phyloP scores from a whole-genome alignment of 1,140 invertebrate species.

The Aphaenogaster floridana region DNA sequence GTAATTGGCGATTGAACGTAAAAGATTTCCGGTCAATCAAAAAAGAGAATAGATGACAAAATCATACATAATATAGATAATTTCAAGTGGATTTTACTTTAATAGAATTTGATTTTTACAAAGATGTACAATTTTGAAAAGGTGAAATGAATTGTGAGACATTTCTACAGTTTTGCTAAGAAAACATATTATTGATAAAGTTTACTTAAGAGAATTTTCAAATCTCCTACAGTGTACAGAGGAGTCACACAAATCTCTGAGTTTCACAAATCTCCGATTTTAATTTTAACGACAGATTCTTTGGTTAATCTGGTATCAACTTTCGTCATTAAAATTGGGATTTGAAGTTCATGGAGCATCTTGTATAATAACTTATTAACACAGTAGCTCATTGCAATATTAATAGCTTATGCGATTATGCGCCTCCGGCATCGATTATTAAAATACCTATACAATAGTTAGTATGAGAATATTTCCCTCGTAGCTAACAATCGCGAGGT shows the following conservation, averaged over 20 bases:
- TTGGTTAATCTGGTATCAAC: neutral
- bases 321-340: neutral
- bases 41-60: neutral
- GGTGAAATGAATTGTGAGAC: neutral
- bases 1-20: neutral
- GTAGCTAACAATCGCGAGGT: neutral
- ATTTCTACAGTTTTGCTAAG: neutral
- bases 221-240: neutral
- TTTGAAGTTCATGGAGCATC: neutral
- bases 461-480: slow-evolving; percentile 26
- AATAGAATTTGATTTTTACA: slow-evolving; percentile 3
- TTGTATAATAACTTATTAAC: neutral
- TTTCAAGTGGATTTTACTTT: neutral
- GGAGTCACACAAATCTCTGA: neutral
- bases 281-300: neutral
- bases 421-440: slow-evolving; percentile 16
- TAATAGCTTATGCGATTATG: neutral
- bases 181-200: neutral
- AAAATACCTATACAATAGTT: slow-evolving; percentile 17
- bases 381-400: neutral
- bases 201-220: neutral
- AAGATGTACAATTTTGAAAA: neutral
- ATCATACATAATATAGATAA: neutral
- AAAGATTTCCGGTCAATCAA: neutral
- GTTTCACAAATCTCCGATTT: neutral